phyloP scores from a whole-genome alignment of 2,113 vertebrate genomes.

The Andinoacara biseriatus region DNA sequence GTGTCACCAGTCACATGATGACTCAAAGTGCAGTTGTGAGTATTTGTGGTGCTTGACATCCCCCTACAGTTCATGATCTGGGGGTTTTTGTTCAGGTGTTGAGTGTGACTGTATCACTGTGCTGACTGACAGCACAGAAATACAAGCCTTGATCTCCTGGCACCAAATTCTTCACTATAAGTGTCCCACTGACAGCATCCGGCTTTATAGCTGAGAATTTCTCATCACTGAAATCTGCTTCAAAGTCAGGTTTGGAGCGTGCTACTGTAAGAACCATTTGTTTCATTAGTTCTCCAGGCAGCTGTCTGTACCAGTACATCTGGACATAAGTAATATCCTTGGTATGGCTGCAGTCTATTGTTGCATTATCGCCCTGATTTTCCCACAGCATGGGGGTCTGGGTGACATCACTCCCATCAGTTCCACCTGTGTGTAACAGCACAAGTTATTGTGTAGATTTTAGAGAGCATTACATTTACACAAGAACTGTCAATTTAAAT shows the following conservation, averaged over 20 bases:
- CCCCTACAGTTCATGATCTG: no score
- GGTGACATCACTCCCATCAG: background rate
- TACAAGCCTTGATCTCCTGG: constrained; percentile 33
- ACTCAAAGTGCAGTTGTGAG: background rate
- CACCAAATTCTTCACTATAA: constrained; percentile 40
- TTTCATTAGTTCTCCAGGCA: no score
- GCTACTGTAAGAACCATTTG: no score
- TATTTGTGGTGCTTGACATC: background rate
- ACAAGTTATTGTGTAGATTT: no score
- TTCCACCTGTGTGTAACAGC: background rate
- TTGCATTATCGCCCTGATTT: background rate
- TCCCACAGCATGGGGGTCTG: constrained; percentile 8
- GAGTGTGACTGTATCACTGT: background rate
- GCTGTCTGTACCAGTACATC: constrained; percentile 72
- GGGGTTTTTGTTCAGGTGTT: no score
- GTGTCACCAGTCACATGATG: background rate
- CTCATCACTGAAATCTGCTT: background rate
- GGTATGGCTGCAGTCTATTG: constrained; percentile 43
- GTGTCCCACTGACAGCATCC: background rate
- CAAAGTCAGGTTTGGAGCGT: background rate
- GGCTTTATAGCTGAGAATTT: background rate
- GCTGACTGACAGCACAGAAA: background rate
- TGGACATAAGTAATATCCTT: rapidly evolving
- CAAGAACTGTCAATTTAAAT: background rate
- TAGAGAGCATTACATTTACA: no score